Conservation (phyloP, 2,797 vertebrate genomes). For the Steatocranus sp. region DNA sequence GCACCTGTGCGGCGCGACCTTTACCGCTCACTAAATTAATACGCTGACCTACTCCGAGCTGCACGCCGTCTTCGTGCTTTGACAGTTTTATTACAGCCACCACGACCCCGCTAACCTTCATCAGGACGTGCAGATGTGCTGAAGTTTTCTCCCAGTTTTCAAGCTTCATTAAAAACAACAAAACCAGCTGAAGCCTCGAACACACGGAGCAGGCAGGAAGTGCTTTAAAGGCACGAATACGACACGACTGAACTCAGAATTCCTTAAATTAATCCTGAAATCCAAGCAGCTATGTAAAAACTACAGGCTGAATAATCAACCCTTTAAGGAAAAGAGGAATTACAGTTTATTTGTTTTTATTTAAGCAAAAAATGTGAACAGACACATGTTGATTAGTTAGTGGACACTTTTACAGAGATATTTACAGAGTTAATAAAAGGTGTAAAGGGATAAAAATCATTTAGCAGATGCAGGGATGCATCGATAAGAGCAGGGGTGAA, state of each 20-base stretch:
- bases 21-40: conserved; percentile 20
- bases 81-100: conserved; percentile 9
- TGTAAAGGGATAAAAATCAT: not conserved
- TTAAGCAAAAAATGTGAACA: not conserved
- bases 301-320: not conserved
- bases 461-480: not conserved
- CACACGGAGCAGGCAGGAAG: not conserved
- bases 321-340: not conserved
- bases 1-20: conserved; percentile 29
- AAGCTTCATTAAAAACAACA: not conserved
- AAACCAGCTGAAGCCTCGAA: not conserved
- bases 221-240: not conserved
- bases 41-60: conserved; percentile 21
- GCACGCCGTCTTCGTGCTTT: not conserved
- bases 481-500: not conserved
- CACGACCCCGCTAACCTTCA: not conserved
- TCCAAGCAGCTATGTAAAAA: not conserved
- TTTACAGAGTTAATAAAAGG: not conserved
- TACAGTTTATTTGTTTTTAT: not conserved
- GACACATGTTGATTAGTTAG: not conserved
- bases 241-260: not conserved
- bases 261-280: not conserved
- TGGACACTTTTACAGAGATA: not conserved
- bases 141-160: not conserved
- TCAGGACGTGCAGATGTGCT: not conserved